Conservation (phyloP, 2,888 invertebrate genomes). For the Mythimna impura region DNA sequence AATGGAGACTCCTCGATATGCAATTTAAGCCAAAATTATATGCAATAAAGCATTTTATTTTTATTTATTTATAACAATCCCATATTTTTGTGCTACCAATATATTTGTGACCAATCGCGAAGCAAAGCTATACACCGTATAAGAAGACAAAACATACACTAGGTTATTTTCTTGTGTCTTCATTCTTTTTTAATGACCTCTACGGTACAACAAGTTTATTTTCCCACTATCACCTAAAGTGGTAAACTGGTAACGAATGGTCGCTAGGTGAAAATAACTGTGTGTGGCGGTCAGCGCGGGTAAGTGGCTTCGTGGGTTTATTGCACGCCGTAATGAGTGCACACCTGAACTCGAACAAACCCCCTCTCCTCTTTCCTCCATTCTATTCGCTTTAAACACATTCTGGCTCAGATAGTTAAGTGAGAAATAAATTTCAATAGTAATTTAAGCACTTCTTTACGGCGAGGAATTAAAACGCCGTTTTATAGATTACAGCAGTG, state of each 20-base stretch:
- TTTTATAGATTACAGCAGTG: constrained; percentile 21
- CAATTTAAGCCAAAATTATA: too few species aligned
- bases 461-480: constrained; percentile 32
- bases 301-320: constrained; percentile 35
- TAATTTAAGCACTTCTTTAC: constrained; percentile 46
- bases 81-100: not conserved
- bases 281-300: constrained; percentile 28
- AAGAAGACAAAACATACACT: not conserved
- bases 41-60: too few species aligned
- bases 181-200: not conserved
- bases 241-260: constrained; percentile 11
- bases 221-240: not conserved
- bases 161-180: not conserved
- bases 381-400: constrained; percentile 44
- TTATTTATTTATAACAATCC: too few species aligned
- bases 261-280: constrained; percentile 21
- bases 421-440: constrained; percentile 52
- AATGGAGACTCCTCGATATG: too few species aligned
- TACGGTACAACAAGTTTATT: not conserved
- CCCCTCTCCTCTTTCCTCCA: not conserved
- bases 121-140: not conserved
- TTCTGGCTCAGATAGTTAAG: constrained; percentile 45
- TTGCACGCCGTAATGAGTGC: constrained; percentile 46
- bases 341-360: constrained; percentile 43
- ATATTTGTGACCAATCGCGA: not conserved